These are phyloP conservation scores for Cataglyphis livida DNA, from an alignment of 2,888 invertebrate genomes.

Conservation along the genomic window DNA sequence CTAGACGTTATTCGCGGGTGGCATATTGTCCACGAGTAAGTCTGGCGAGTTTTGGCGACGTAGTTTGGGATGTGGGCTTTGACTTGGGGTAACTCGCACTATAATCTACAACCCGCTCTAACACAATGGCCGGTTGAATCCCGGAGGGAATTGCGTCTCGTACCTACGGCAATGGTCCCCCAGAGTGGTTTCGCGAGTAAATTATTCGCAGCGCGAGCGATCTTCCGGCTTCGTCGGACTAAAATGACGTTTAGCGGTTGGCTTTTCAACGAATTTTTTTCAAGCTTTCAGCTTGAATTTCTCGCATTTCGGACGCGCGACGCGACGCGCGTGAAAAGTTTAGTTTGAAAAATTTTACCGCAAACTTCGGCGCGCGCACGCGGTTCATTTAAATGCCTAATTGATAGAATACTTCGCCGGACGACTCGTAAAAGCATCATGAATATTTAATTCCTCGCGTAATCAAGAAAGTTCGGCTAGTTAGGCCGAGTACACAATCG, in stretches of 20 bases:
- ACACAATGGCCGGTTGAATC: slow-evolving; percentile 52
- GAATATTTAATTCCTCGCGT: slow-evolving; percentile 55
- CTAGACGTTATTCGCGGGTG: slow-evolving; percentile 53
- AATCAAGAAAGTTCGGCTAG: slow-evolving; percentile 56
- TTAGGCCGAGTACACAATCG: slow-evolving; percentile 56
- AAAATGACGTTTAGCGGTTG: slow-evolving; percentile 42
- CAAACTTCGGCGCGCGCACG: slow-evolving; percentile 31
- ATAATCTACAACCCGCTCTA: slow-evolving; percentile 53
- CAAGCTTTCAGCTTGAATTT: background rate
- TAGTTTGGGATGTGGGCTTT: slow-evolving; percentile 54
- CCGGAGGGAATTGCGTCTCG: slow-evolving; percentile 54
- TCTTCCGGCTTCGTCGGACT: slow-evolving; percentile 32
- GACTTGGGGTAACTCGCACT: slow-evolving; percentile 55
- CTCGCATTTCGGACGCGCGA: slow-evolving; percentile 15
- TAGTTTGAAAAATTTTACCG: slow-evolving; percentile 17
- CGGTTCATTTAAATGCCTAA: slow-evolving; percentile 50
- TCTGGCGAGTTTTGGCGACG: slow-evolving; percentile 45
- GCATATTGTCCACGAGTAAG: slow-evolving; percentile 52
- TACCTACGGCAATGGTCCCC: slow-evolving; percentile 53
- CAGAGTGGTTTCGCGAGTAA: slow-evolving; percentile 51
- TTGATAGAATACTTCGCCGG: slow-evolving; percentile 44
- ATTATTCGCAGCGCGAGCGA: slow-evolving; percentile 51
- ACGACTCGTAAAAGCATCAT: slow-evolving; percentile 53
- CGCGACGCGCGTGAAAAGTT: slow-evolving; percentile 14
- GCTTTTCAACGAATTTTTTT: background rate